Evolutionary conservation across 2,113 vertebrate genomes (phyloP), one percentile per base, ranked within the genome.

Genomic region (Myotis lucifugus): DNA sequence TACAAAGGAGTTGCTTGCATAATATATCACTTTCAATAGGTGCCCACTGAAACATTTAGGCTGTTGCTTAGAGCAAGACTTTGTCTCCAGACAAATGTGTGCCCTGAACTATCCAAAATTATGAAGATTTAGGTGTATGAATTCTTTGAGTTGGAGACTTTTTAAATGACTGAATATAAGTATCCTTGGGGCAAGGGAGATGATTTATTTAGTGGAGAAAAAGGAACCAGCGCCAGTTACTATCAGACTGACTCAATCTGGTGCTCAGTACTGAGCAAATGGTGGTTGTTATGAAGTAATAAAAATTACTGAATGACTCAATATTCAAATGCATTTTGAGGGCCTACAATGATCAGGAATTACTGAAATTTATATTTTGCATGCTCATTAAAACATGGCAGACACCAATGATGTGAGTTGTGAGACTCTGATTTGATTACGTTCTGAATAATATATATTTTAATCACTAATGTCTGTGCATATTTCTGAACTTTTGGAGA

Each of bases 11-110:
- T 32, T 79, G 9, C 70, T 83, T 54, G 4, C 23, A 74, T 93
- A 92, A 83, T 97, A n/a, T 54, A 84, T 96, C 52, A 91, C 77
- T 88, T 91, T 93, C 91, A 96, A 52, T 87, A 86, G 85, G 18
- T 88, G 25, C 72, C 85, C 88, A 59, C 37, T 34, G 32, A 92
- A 94, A 86, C 73, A 77, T 73, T 96, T 85, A 92, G 93, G 95
- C 17, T 94, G 74, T 92, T 96, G 90, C 88, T 95, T 83, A 87
- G 82, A 48, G 88, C 52, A 94, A 48, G 46, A 61, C 18, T 97
- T 78, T 94, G 42, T 69, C 85, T 97, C 88, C 29, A 92, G 92
- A 91, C 52, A 86, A 90, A 93, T 92, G 14, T 84, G n/a, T 85
- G 64, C 70, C 23, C 50, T 85, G 90, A 86, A 95, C 17, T 93